Conservation (phyloP, 2,797 vertebrate genomes). For the Catamblyrhynchus diadema region DNA sequence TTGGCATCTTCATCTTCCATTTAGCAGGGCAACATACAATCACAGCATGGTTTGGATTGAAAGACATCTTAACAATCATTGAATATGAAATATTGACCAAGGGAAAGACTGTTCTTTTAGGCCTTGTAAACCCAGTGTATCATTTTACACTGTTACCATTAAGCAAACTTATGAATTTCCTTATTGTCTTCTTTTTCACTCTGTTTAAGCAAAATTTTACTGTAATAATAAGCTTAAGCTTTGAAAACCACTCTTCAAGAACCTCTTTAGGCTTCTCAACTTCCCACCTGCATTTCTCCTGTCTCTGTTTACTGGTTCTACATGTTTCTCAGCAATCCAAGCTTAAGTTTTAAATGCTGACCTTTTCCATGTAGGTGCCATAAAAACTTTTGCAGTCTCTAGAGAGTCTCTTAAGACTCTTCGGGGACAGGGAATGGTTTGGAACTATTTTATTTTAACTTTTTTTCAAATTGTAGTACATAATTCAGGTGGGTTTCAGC, state of each 20-base stretch:
- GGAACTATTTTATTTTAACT: accelerated
- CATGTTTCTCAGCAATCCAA: not conserved
- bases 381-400: not conserved
- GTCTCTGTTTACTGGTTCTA: not conserved
- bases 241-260: not conserved
- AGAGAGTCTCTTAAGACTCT: not conserved
- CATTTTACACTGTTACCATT: not conserved
- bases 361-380: not conserved
- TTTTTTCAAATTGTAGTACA: not conserved
- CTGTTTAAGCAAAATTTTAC: not conserved
- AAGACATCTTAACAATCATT: not conserved
- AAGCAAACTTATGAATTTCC: not conserved
- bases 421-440: accelerated
- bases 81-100: not conserved
- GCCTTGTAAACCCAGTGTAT: not conserved
- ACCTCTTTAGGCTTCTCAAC: not conserved
- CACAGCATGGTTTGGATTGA: not conserved
- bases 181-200: not conserved
- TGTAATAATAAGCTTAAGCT: not conserved
- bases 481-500: not conserved
- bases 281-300: not conserved
- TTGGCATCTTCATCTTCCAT: not conserved
- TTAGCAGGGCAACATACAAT: not conserved
- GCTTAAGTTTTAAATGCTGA: not conserved
- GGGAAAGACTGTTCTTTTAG: not conserved